Base-by-base conservation (phyloP, 2,888 invertebrate species). In the Temnothorax unifasciatus region DNA sequence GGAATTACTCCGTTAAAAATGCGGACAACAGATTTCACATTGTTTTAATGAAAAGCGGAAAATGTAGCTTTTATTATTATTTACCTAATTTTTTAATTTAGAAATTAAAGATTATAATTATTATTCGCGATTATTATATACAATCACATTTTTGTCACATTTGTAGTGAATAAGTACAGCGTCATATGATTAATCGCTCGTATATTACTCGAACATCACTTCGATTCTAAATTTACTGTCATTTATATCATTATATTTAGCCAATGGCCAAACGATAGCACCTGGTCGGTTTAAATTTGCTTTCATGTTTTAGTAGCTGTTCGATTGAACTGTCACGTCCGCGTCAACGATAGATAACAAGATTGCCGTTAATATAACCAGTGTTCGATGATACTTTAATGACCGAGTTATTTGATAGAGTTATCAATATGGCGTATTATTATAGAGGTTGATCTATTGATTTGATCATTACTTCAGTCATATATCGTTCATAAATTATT, bases 271-370 rank as follows among this genome's bases (percentile, higher is more conserved):
- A 52, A 64, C 44, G 25, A 47, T 52, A 57, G 29, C 41, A 34
- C 50, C 18, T 50, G 61, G 5, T 47, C 38, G 57, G 47, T 84
- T 82, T 87, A 87, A 86, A 86, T 86, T 86, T 47, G 69, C 59
- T 83, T 71, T 41, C 38, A 29, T 2, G 69, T 59, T 54, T 54
- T 52, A 85, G 38, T 47, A 47, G 1, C 13, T 29, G 34, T 41
- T 61, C 63, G 66, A 64, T 79, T 59, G 29, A 59, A 21, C 18
- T 77, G 54, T 64, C 57, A 83, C 34, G n/a, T 8, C 6, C 8
- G 21, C 29, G 21, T 69, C 57, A 57, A 11, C 21, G 69, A 44
- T 68, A 38, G 44, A 69, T 77, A 77, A 69, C 57, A 44, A 57
- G 29, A 21, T 50, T 21, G 52, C 2, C 41, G 44, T 18, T 77